phyloP scores from a whole-genome alignment of 2,888 invertebrate species.

The Agrenia bidenticulata region DNA sequence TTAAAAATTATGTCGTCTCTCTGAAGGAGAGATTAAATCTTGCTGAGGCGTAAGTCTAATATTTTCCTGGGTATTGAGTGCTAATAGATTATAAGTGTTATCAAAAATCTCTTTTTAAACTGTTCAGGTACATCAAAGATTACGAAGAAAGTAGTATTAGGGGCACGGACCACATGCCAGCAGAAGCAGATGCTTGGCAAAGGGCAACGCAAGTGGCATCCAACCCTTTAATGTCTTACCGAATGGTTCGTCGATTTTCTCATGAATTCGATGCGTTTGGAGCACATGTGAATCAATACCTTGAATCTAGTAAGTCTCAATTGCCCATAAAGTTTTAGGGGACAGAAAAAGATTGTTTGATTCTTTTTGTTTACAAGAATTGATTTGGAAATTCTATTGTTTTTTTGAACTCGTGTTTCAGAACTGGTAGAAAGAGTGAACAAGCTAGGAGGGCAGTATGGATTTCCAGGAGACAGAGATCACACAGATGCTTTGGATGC shows the following conservation, averaged over 20 bases:
- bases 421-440: slow-evolving; percentile 47
- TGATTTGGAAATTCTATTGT: neutral
- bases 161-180: slow-evolving; percentile 32
- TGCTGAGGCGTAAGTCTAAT: slow-evolving; percentile 38
- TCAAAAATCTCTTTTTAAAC: neutral
- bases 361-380: neutral
- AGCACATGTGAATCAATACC: slow-evolving; percentile 34
- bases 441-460: slow-evolving; percentile 41
- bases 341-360: neutral
- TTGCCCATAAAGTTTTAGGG: neutral
- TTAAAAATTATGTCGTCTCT: slow-evolving; percentile 42
- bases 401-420: too few species aligned
- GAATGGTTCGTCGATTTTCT: slow-evolving; percentile 44
- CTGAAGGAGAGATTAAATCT: slow-evolving; percentile 46
- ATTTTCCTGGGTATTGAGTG: neutral
- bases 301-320: slow-evolving; percentile 39
- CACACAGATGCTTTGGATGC: slow-evolving; percentile 50
- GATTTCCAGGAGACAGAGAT: slow-evolving; percentile 48
- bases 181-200: slow-evolving; percentile 38
- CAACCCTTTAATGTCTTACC: slow-evolving; percentile 39
- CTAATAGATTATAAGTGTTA: too few species aligned
- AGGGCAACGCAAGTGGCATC: slow-evolving; percentile 39
- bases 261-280: slow-evolving; percentile 41
- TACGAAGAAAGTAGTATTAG: slow-evolving; percentile 47
- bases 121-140: slow-evolving; percentile 44